These are phyloP conservation scores for Trissonchulus latispiculum DNA, from an alignment of 2,888 invertebrate genomes.

Conservation along the genomic window DNA sequence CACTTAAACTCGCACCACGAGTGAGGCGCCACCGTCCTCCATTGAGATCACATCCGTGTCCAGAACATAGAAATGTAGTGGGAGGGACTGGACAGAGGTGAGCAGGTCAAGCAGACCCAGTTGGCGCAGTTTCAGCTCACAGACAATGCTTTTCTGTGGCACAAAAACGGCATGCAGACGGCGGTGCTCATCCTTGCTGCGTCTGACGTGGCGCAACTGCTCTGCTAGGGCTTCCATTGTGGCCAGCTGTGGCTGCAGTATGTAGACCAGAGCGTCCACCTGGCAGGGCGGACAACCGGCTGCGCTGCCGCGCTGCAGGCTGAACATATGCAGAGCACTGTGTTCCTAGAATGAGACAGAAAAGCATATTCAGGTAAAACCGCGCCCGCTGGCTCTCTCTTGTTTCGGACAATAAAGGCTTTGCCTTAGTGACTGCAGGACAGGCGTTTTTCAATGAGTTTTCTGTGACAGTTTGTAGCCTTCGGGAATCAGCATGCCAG, in stretches of 20 bases:
- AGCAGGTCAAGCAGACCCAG: background rate
- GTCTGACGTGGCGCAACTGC: background rate
- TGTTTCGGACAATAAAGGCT: too few species aligned
- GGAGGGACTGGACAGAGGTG: slow-evolving; percentile 16
- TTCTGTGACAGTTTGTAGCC: too few species aligned
- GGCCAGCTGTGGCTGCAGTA: too few species aligned
- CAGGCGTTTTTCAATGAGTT: too few species aligned
- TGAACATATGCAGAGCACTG: slow-evolving; percentile 17
- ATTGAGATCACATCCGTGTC: slow-evolving; percentile 20
- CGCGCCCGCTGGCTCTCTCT: too few species aligned
- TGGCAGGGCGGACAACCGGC: too few species aligned
- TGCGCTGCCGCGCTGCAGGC: slow-evolving; percentile 5
- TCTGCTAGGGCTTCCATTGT: background rate
- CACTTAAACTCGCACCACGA: background rate
- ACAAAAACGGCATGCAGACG: slow-evolving; percentile 19
- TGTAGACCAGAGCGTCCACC: too few species aligned
- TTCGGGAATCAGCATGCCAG: too few species aligned
- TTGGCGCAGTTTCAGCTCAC: slow-evolving; percentile 20
- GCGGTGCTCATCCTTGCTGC: background rate
- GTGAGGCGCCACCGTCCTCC: slow-evolving; percentile 3
- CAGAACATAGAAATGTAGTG: slow-evolving; percentile 12
- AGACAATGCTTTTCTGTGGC: slow-evolving; percentile 6
- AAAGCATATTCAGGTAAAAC: too few species aligned
- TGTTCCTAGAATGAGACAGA: slow-evolving; percentile 17
- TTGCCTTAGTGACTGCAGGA: too few species aligned